Percentiles rank a stretch among this genome's conserved stretches.
Conservation (phyloP, 2,797 vertebrate species). For the Lemur catta region DNA sequence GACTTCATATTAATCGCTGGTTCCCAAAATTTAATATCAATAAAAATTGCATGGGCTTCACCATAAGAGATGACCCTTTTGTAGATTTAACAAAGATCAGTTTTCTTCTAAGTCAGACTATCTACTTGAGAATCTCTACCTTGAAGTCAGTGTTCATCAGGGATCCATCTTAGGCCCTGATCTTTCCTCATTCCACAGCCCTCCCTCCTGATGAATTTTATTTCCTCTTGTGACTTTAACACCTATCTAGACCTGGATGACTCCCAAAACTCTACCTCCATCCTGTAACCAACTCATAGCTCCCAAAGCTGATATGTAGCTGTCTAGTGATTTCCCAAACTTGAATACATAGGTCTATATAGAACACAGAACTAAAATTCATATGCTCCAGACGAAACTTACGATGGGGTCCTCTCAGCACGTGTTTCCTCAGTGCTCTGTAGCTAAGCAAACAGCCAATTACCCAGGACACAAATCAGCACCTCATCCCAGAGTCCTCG, state of each 20-base stretch:
- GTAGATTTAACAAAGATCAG: background rate
- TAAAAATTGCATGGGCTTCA: background rate
- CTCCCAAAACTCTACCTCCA: background rate
- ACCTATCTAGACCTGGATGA: background rate
- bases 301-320: background rate
- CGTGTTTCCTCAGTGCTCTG: background rate
- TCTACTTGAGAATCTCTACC: background rate
- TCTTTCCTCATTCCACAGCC: background rate
- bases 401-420: background rate
- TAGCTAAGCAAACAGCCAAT: background rate
- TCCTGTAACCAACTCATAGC: too few relatives aligned
- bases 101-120: background rate
- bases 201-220: background rate
- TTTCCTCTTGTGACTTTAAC: background rate
- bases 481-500: background rate
- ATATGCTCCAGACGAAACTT: background rate
- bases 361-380: background rate
- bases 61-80: background rate
- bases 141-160: background rate
- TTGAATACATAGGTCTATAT: background rate
- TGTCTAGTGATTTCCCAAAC: background rate
- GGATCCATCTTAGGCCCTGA: accelerated
- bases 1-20: background rate
- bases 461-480: background rate
- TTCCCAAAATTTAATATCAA: background rate